These are phyloP conservation scores for Enteromius paludinosus DNA, from an alignment of 2,797 vertebrate genomes.

Conservation along the genomic window DNA sequence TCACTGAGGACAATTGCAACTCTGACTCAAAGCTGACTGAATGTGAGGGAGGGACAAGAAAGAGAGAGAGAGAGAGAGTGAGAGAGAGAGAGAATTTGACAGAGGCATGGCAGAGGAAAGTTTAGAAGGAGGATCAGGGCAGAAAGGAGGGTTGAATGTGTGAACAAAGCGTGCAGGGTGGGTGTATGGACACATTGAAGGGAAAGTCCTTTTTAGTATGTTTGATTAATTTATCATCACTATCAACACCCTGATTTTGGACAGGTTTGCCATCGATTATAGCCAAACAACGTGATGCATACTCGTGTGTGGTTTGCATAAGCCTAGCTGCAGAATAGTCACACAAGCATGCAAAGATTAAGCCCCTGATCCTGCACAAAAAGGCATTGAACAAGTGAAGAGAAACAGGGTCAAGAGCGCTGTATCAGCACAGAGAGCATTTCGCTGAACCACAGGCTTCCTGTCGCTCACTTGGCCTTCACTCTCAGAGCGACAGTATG, in stretches of 20 bases:
- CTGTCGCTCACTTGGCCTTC: conserved; percentile 37
- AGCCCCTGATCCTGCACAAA: conserved; percentile 28
- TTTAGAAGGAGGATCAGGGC: conserved; percentile 19
- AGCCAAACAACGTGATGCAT: background rate
- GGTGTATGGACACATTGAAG: conserved; percentile 29
- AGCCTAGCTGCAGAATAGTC: background rate
- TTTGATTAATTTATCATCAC: background rate
- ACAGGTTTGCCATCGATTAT: background rate
- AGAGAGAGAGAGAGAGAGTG: background rate
- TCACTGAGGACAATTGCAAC: conserved; percentile 30
- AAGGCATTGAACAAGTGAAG: conserved; percentile 23
- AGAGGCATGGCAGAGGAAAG: conserved; percentile 16
- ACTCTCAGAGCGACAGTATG: conserved; percentile 13
- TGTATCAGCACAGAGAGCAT: conserved; percentile 39
- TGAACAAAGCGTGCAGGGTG: background rate
- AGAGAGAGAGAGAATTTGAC: conserved; percentile 13
- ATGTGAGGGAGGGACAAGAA: conserved; percentile 20
- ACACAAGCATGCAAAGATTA: conserved; percentile 22
- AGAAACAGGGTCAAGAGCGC: conserved; percentile 31
- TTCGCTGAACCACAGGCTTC: conserved; percentile 59
- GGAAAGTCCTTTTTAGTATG: conserved; percentile 4
- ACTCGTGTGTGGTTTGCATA: background rate
- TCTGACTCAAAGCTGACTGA: conserved; percentile 37
- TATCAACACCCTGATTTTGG: conserved; percentile 5
- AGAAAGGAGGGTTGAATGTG: background rate